These are phyloP conservation scores for Cremastinae sp. DNA, from an alignment of 2,888 invertebrate genomes.

Conservation along the genomic window DNA sequence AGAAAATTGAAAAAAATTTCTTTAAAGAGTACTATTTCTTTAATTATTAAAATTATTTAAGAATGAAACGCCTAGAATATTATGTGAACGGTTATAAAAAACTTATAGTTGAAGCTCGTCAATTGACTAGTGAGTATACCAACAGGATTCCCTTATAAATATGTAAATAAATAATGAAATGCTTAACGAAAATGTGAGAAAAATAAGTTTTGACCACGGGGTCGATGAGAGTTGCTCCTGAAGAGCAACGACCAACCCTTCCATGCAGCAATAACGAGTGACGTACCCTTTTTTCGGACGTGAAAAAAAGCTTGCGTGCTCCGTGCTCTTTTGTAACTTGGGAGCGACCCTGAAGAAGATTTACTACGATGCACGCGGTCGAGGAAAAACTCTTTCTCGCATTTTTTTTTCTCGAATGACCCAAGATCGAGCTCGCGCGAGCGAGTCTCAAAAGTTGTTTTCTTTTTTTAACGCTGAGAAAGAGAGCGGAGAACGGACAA, in stretches of 20 bases:
- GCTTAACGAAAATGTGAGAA: no score
- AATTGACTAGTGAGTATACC: no score
- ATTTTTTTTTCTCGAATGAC: no score
- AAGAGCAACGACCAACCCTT: slow-evolving; percentile 74
- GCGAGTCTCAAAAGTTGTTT: background rate
- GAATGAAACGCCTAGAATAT: no score
- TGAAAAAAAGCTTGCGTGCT: slow-evolving; percentile 20
- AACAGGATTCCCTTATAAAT: no score
- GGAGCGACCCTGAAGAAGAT: slow-evolving; percentile 8
- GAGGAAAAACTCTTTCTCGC: background rate
- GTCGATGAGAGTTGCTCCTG: slow-evolving; percentile 72
- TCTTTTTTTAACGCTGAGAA: background rate
- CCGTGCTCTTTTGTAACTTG: slow-evolving; percentile 29
- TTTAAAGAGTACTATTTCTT: no score
- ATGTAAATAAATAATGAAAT: no score
- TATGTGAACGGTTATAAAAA: no score
- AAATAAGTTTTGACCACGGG: slow-evolving; percentile 61
- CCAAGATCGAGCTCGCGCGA: no score
- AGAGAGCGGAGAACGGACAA: background rate
- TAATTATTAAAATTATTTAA: no score
- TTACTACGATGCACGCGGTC: background rate
- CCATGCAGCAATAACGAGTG: slow-evolving; percentile 49
- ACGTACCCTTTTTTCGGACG: slow-evolving; percentile 13
- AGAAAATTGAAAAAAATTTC: no score
- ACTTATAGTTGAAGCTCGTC: no score